Base-by-base conservation (phyloP, 2,797 vertebrate genomes). In the Pipistrellus kuhlii region DNA sequence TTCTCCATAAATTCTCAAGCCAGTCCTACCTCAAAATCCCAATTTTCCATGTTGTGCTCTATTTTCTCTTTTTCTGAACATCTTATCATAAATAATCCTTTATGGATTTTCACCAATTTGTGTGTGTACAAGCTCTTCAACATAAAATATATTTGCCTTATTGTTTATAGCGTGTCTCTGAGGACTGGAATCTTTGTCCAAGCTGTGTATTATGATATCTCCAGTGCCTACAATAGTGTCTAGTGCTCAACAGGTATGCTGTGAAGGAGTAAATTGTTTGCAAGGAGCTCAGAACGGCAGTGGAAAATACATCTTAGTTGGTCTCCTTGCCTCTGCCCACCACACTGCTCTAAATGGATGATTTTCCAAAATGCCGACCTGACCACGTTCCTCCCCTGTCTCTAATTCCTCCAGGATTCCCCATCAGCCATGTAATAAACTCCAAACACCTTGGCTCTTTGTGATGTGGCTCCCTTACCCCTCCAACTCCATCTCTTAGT, bases 21-120 rank as follows among this genome's bases (percentile, higher is more conserved):
- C 59, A 93, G 32, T 7, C 32, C 25, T n/a, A 21, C 48, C 30
- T 92, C 44, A 75, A 8, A n/a, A 85, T 91, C 30, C 35, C 41
- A 55, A 12, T 82, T 84, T 20, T 92, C 30, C 48, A 78, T 41
- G 32, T n/a, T 73, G 35, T 73, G 23, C 41, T 82, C 6, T 17
- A 46, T 80, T 91, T 89, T 90, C 44, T 82, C 32, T 81, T 93
- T 91, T 53, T 51, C 30, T 53, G 4, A 78, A 93, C 73, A 9
- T 85, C 64, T 84, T 75, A 75, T 55, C 32, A 53, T 55, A 55
- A 55, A 21, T 55, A 55, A 55, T 55, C 53, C 20, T 55, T 55
- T 55, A 55, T 55, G 8, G 8, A 55, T 21, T 55, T 21, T 55
- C 53, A 55, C 20, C 53, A 55, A 55, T 55, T 55, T 55, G 20